Evolutionary conservation across 30 jellyfish, hydroid and myxozoan genomes (phyloP).

Genomic region (Chrysaora quinquecirrha): DNA sequence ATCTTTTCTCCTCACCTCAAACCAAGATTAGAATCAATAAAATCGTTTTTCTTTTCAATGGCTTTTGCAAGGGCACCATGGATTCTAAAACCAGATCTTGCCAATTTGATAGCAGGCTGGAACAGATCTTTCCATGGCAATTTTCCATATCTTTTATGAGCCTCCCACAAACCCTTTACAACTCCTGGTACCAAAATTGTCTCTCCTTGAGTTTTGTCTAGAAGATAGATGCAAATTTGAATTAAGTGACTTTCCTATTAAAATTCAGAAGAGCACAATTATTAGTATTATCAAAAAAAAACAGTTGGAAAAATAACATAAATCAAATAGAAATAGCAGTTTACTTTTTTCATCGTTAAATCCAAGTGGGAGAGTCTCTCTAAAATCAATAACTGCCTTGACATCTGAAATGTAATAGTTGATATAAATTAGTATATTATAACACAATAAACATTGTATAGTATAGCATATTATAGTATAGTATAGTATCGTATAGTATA

Average conservation of each 20-base stretch:
- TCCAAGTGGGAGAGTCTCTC: constrained; percentile 92
- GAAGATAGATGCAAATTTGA: too few species aligned
- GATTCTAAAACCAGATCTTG: constrained; percentile 90
- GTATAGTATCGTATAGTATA: too few species aligned
- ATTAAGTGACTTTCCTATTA: too few species aligned
- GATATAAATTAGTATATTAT: too few species aligned
- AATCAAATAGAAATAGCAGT: background rate
- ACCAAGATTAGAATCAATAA: constrained; percentile 93
- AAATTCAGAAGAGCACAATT: too few species aligned
- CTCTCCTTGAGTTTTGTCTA: constrained; percentile 98
- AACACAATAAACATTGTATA: too few species aligned
- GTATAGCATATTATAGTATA: too few species aligned
- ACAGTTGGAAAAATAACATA: too few species aligned
- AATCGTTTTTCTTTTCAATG: constrained; percentile 89
- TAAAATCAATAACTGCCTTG: constrained; percentile 88
- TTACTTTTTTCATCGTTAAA: constrained; percentile 87
- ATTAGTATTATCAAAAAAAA: too few species aligned
- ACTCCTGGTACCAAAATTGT: constrained; percentile 99
- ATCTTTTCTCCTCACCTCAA: constrained; percentile 88
- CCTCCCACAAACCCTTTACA: constrained; percentile 97
- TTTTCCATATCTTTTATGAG: constrained; percentile 88
- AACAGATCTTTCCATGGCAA: constrained; percentile 95
- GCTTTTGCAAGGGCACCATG: constrained; percentile 97
- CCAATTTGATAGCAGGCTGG: constrained; percentile 94
- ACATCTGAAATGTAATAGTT: constrained; percentile 25